These are phyloP conservation scores for Oscheius sp. DNA, from an alignment of 1,140 invertebrate genomes.

Conservation along the genomic window DNA sequence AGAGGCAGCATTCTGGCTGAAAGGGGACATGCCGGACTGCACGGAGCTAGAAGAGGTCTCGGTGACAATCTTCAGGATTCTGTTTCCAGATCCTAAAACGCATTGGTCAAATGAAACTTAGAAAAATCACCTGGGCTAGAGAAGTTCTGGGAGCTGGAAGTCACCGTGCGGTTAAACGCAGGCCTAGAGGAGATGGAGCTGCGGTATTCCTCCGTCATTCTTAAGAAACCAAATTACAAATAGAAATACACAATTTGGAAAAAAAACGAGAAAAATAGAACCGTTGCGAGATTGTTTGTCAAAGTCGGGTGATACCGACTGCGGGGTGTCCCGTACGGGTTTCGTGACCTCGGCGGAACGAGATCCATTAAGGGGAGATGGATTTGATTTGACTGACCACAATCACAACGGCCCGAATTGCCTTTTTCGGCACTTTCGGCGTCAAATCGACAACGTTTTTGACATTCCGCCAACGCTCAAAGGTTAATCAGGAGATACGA, in stretches of 20 bases:
- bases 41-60: constrained; percentile 50
- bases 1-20: constrained; percentile 57
- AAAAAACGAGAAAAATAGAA: background rate
- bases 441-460: too few species aligned
- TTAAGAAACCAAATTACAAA: constrained; percentile 21
- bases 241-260: background rate
- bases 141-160: constrained; percentile 21
- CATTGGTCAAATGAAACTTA: background rate
- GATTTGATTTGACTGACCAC: constrained; percentile 9
- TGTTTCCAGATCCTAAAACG: constrained; percentile 27
- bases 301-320: constrained; percentile 5
- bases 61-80: constrained; percentile 58
- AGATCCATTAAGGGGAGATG: constrained; percentile 6
- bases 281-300: background rate
- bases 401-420: background rate
- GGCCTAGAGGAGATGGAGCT: constrained; percentile 52
- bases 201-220: constrained; percentile 57
- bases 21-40: constrained; percentile 48
- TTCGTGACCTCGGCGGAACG: constrained; percentile 3
- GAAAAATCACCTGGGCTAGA: constrained; percentile 10
- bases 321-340: background rate
- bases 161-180: constrained; percentile 46
- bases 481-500: too few species aligned
- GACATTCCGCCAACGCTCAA: too few species aligned
- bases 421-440: too few species aligned